Base-by-base conservation (phyloP, 2,797 vertebrate species). In the Chelmon rostratus region DNA sequence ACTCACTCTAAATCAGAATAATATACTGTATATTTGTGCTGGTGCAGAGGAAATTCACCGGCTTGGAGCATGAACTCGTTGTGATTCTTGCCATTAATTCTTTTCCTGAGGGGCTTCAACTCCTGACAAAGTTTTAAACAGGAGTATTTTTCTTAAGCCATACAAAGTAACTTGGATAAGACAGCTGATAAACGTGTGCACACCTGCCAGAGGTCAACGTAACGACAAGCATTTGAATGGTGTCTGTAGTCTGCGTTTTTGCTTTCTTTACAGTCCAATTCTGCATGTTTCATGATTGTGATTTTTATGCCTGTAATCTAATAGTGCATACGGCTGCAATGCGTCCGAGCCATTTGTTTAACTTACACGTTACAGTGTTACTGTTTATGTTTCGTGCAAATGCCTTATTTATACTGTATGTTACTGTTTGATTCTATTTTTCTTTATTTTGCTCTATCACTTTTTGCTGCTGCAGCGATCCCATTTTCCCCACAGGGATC, bases 401-500 rank as follows among this genome's bases (percentile, higher is more conserved):
- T 74, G 40, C n/a, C n/a, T 56, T 85, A 54, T 77, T 71, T 49
- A 71, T 66, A 52, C 23, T 68, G 25, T 46, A 69, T 70, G 75
- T 52, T 84, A 40, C 19, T 37, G 13, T 42, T 73, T 8, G 35
- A 68, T 47, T 68, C 28, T 31, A 21, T 67, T 86, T 59, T 69
- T 70, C 53, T 85, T 74, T 78, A 68, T 84, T 84, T 81, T 73
- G 68, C 78, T 79, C 19, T 54, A 25, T 58, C 72, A 75, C 31
- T 63, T 65, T 57, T 76, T 69, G 47, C 83, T 77, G 79, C 81
- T 37, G 78, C 76, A 86, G 81, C 80, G 44, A 76, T 79, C 76
- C 59, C 61, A 23, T 75, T 83, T 73, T 19, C 76, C 82, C 86
- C 85, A 72, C 66, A 64, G 90, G 88, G 80, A 86, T 91, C 88